Conservation (phyloP, 2,113 vertebrate genomes). For the Brachypodius melanocephalos region DNA sequence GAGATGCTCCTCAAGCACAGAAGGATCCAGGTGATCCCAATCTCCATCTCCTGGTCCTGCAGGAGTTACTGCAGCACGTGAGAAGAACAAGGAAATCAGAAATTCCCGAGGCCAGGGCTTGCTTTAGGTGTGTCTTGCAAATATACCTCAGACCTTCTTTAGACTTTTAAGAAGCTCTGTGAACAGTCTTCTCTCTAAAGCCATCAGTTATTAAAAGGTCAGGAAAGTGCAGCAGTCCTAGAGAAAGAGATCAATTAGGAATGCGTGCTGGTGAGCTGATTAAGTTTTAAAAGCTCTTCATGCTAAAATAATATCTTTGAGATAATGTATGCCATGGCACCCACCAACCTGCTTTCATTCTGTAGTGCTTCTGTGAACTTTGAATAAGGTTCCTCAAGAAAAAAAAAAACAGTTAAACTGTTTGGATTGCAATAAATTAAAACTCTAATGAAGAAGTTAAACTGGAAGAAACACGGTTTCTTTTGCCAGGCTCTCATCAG, state of each 20-base stretch:
- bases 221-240: constrained; percentile 16
- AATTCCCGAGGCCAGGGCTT: accelerated
- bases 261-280: background rate
- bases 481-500: background rate
- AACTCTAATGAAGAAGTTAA: background rate
- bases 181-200: constrained; percentile 11
- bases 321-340: constrained; percentile 11
- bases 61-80: background rate
- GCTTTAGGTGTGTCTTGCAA: background rate
- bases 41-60: background rate
- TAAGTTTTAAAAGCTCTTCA: constrained; percentile 44
- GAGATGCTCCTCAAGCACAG: background rate
- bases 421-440: background rate
- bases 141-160: background rate
- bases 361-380: constrained; percentile 16
- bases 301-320: constrained; percentile 8
- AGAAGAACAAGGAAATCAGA: background rate
- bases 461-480: background rate
- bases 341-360: background rate
- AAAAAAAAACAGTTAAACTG: background rate
- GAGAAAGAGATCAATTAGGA: constrained; percentile 44
- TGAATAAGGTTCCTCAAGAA: background rate
- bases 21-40: background rate
- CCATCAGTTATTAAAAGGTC: constrained; percentile 58
- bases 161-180: constrained; percentile 11